Evolutionary conservation across 2,888 invertebrate genomes (phyloP).

Genomic region (Timema podura): DNA sequence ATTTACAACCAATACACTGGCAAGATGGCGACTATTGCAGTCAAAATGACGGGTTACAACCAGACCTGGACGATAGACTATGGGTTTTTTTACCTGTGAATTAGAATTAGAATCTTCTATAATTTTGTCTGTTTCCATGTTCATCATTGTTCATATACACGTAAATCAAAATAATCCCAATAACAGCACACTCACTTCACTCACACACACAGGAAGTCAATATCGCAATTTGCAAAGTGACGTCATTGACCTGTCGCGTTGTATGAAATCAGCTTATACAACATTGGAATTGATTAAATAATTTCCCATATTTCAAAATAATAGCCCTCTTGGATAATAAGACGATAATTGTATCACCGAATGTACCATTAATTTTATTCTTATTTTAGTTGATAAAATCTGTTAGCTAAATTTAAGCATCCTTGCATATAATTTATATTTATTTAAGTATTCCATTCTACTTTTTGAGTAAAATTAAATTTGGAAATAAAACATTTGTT

Average conservation of each 20-base stretch:
- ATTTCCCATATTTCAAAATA: background rate
- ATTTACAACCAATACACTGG: background rate
- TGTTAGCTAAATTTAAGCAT: no score
- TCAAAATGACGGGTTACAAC: background rate
- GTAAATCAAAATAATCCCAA: conserved; percentile 24
- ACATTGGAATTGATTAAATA: background rate
- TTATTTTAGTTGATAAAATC: no score
- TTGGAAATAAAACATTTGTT: no score
- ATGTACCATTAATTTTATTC: no score
- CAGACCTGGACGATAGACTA: no score
- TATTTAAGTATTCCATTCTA: no score
- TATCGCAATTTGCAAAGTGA: conserved; percentile 31
- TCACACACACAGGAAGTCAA: conserved; percentile 35
- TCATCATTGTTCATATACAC: conserved; percentile 54
- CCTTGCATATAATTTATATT: no score
- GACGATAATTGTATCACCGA: no score
- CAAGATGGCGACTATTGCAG: conserved; percentile 30
- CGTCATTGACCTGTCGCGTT: conserved; percentile 32
- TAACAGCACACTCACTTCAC: conserved; percentile 20
- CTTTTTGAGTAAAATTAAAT: no score
- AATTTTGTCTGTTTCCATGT: conserved; percentile 90
- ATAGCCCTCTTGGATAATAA: no score
- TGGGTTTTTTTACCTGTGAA: conserved; percentile 54
- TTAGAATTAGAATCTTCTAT: conserved; percentile 73
- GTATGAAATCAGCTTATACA: background rate